Evolutionary conservation across 2,888 invertebrate genomes (phyloP), one percentile per base, ranked within the genome.

Genomic region (Orgyia antiqua): DNA sequence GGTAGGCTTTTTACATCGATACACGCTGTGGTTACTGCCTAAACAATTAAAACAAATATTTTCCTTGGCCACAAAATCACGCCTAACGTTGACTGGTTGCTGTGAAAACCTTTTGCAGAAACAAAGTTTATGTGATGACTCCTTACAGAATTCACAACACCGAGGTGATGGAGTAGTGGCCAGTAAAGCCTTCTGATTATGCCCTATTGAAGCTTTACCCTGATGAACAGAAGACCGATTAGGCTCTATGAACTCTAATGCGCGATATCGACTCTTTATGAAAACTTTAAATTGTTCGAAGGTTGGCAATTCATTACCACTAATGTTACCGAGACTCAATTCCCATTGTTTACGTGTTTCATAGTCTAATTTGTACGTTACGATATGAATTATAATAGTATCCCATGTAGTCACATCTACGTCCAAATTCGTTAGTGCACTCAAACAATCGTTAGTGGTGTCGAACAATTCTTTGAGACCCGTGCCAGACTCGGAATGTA

Each of bases 141-240:
- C 49, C 2, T 32, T 24, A 32, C 55, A 57, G 13, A 36, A 51
- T 18, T 29, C 33, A 39, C 51, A 57, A 2, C 13, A 10, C 5
- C 33, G 13, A 11, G 8, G 20, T 1, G 19, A 4, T 3, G 31
- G 8, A 13, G 17, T 31, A 2, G 27, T 31, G 20, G 25, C 28
- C 18, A 34, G 9, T 21, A 38, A 19, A 9, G 25, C 13, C 11
- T 31, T 38, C 1, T 19, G n/a, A 7, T 19, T 4, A 8, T 7
- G n/a, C n/a, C 32, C 11, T 6, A 4, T 7, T 3, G 23, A 6
- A 11, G 10, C 0, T 10, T 23, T 25, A 21, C 15, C 13, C 15
- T 15, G 15, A 4, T 15, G 15, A 15, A 15, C 1, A 23, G 5
- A 2, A 19, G 23, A 15, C 4, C 9, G 31, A 15, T 27, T 27